Evolutionary conservation across 2,113 vertebrate species (phyloP), one percentile per base, ranked within the genome.

Genomic region (Sylvietta virens): DNA sequence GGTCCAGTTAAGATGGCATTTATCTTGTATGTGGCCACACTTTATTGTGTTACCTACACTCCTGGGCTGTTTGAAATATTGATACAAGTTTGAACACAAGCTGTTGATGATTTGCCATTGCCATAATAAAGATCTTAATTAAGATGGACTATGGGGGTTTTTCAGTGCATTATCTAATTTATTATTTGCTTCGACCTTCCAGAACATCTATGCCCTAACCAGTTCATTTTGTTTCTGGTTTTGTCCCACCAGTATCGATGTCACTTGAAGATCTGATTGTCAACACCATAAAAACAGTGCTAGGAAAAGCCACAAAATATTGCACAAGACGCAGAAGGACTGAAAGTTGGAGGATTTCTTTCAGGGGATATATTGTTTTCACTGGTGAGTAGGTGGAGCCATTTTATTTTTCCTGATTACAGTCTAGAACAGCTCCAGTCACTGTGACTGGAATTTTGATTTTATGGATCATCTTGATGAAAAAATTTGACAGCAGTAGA

Each of bases 121-220:
- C 44, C 85, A 18, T 74, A 33, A 88, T 86, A 80, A 77, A 95
- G 28, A 22, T 88, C 44, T 71, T 80, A 79, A 89, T 94, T 92
- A 78, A 78, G 67, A 78, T 80, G n/a, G 23, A 50, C 47, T 51
- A n/a, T 19, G 56, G 24, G 13, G 3, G 10, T 4, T 0, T 85
- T 90, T 22, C 57, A 74, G 76, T 47, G 82, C 12, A 0, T 66
- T 88, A 92, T 82, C 11, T 4, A 37, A 31, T 69, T 69, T 82
- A 72, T 84, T 58, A 44, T 90, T 92, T 64, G 56, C 69, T 90
- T 90, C 71, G 64, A 83, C 72, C 96, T 94, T 92, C 71, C 85
- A 88, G 54, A 83, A 70, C 14, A 31, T 40, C 51, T 77, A n/a
- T 51, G 50, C 66, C 82, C 78, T 67, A 89, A 85, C 37, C 18